Percentiles rank a stretch among this genome's conserved stretches.
Conservation (phyloP, 2,113 vertebrate genomes). For the Ariopsis seemanni region DNA sequence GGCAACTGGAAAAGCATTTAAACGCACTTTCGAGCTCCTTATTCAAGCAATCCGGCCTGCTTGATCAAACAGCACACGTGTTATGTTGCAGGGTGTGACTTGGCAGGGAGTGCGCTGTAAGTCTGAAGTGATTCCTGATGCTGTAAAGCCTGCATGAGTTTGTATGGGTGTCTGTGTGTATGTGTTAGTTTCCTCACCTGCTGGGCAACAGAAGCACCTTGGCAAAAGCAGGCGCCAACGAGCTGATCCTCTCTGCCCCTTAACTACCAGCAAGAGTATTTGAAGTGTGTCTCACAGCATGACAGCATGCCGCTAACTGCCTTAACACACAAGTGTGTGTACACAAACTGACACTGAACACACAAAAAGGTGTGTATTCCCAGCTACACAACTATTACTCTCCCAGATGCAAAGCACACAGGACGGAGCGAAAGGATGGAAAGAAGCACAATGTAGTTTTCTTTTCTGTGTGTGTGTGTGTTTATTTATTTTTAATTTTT, state of each 20-base stretch:
- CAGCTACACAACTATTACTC: conserved; percentile 15
- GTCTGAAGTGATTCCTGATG: conserved; percentile 31
- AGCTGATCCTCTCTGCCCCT: conserved; percentile 76
- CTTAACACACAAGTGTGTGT: conserved; percentile 33
- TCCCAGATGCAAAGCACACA: background rate
- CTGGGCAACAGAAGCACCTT: conserved; percentile 42
- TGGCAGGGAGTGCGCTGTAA: background rate
- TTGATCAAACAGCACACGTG: conserved; percentile 26
- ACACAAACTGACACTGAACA: conserved; percentile 9
- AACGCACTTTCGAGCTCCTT: background rate
- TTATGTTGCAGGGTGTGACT: conserved; percentile 36
- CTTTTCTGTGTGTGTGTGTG: background rate
- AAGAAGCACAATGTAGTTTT: background rate
- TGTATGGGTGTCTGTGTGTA: conserved; percentile 20
- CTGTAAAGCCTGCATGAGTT: conserved; percentile 21
- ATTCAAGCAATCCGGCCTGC: background rate
- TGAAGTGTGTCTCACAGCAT: conserved; percentile 55
- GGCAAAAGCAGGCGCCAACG: conserved; percentile 54
- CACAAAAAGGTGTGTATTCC: background rate
- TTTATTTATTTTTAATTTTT: background rate
- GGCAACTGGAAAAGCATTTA: background rate
- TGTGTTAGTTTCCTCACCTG: conserved; percentile 49
- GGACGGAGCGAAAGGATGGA: background rate
- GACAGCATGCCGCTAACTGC: conserved; percentile 60
- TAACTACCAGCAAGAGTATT: conserved; percentile 60